phyloP scores from a whole-genome alignment of 2,888 invertebrate species.

The Metalampra italica region DNA sequence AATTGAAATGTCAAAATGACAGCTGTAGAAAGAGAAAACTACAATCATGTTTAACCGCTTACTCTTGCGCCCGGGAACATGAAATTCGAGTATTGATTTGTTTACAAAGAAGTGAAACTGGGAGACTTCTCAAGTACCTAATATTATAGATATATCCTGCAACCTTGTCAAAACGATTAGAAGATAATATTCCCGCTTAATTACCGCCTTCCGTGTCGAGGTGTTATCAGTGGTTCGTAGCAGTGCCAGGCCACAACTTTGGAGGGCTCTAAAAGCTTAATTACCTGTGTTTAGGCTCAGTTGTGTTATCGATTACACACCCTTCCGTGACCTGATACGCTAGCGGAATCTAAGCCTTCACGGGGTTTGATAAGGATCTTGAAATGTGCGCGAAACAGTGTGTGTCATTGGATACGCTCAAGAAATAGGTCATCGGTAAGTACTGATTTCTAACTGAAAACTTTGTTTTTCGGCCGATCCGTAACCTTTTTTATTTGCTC shows the following conservation, averaged over 20 bases:
- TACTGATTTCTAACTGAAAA: constrained; percentile 20
- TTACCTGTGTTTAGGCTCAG: constrained; percentile 51
- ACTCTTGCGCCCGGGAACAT: constrained; percentile 50
- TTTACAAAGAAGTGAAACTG: constrained; percentile 57
- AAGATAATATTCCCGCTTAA: constrained; percentile 66
- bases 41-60: constrained; percentile 23
- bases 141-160: constrained; percentile 45
- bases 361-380: constrained; percentile 48
- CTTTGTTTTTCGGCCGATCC: neutral
- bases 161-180: constrained; percentile 67
- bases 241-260: constrained; percentile 53
- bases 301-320: constrained; percentile 70
- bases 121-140: constrained; percentile 44
- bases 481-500: constrained; percentile 40
- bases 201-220: constrained; percentile 65
- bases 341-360: constrained; percentile 33
- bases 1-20: constrained; percentile 22
- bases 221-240: constrained; percentile 66
- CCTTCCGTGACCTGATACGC: constrained; percentile 46
- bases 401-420: constrained; percentile 42
- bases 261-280: constrained; percentile 55
- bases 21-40: constrained; percentile 14
- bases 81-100: constrained; percentile 70
- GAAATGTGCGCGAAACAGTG: constrained; percentile 53
- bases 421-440: constrained; percentile 56